phyloP scores from a whole-genome alignment of 2,888 invertebrate genomes.

The Pammene fasciana region DNA sequence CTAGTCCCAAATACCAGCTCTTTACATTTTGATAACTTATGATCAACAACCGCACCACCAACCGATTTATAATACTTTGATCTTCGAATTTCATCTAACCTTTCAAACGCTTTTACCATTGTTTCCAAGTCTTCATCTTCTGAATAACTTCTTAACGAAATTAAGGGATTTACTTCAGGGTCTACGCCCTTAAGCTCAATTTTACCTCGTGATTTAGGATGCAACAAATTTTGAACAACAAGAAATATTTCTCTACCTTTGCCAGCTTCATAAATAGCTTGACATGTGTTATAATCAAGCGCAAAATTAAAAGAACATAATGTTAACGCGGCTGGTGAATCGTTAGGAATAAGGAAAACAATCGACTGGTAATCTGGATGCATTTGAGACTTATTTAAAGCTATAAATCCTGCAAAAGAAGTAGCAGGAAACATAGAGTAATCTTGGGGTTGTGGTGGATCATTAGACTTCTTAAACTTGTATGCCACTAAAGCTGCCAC shows the following conservation, averaged over 20 bases:
- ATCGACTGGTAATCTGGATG: constrained; percentile 64
- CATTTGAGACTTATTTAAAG: constrained; percentile 82
- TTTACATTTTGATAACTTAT: constrained; percentile 49
- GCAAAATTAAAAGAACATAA: constrained; percentile 46
- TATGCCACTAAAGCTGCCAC: constrained; percentile 23
- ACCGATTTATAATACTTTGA: constrained; percentile 66
- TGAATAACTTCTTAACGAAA: constrained; percentile 83
- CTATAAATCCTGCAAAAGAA: constrained; percentile 61
- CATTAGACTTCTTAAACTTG: constrained; percentile 37
- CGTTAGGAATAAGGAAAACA: constrained; percentile 45
- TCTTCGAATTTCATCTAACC: constrained; percentile 58
- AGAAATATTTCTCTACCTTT: constrained; percentile 46
- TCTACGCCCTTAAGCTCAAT: constrained; percentile 79
- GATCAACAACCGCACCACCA: constrained; percentile 53
- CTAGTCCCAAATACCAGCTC: constrained; percentile 63
- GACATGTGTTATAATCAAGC: constrained; percentile 49
- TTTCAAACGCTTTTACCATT: constrained; percentile 62
- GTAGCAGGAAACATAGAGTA: constrained; percentile 54
- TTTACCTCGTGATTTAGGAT: constrained; percentile 78
- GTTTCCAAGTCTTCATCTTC: constrained; percentile 77
- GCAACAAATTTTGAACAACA: constrained; percentile 47
- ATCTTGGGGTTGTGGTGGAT: constrained; percentile 57
- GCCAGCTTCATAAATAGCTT: constrained; percentile 45
- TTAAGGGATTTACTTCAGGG: constrained; percentile 80
- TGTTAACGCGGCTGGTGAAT: constrained; percentile 43